Conservation (phyloP, 2,888 invertebrate genomes). For the Therioaphis trifolii region DNA sequence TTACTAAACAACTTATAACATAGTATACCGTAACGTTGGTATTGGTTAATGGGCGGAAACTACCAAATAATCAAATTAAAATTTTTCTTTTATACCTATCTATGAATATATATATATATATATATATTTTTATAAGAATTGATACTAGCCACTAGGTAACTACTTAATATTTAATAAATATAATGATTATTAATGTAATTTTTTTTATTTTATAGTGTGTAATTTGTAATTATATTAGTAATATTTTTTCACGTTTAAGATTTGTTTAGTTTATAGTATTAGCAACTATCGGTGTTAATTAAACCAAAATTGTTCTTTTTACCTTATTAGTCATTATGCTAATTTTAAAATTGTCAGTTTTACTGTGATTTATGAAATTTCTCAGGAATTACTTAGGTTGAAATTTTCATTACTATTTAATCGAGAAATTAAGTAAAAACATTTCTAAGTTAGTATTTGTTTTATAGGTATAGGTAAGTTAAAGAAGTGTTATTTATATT, state of each 20-base stretch:
- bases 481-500: neutral
- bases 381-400: neutral
- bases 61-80: conserved; percentile 57
- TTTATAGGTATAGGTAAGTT: conserved; percentile 40
- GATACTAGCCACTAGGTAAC: conserved; percentile 30
- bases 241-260: conserved; percentile 24
- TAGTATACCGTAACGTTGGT: conserved; percentile 38
- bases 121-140: neutral
- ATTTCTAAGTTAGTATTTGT: neutral
- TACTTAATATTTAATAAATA: conserved; percentile 15
- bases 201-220: conserved; percentile 46
- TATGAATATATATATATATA: conserved; percentile 14
- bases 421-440: neutral
- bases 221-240: conserved; percentile 39
- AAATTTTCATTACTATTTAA: neutral
- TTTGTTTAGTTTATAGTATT: conserved; percentile 27
- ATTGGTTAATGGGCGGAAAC: conserved; percentile 57
- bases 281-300: conserved; percentile 2
- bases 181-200: conserved; percentile 16
- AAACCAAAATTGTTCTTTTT: conserved; percentile 33
- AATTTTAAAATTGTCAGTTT: conserved; percentile 20
- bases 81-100: conserved; percentile 38
- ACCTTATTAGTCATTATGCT: conserved; percentile 46
- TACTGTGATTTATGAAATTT: conserved; percentile 26
- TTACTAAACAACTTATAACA: too few species aligned